These are phyloP conservation scores for Branchinecta lindahli DNA, from an alignment of 1,140 invertebrate genomes.

Conservation along the genomic window DNA sequence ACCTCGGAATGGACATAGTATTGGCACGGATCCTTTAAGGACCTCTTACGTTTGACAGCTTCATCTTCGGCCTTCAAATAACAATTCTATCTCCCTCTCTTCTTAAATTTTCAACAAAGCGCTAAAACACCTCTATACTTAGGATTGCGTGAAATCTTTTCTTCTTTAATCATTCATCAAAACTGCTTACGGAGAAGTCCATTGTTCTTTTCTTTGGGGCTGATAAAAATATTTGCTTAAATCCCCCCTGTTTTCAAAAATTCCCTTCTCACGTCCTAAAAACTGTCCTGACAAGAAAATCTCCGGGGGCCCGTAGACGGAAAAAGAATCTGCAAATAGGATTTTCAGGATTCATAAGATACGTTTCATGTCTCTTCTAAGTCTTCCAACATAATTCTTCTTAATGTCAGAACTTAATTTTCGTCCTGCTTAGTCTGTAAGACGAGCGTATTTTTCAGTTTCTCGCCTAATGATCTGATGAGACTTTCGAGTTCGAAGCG, in stretches of 20 bases:
- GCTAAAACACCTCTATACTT: too few relatives aligned
- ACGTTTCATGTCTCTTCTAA: conserved; percentile 4
- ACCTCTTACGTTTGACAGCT: too few relatives aligned
- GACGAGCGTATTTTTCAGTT: conserved; percentile 2
- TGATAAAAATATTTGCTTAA: neutral
- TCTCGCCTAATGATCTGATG: conserved; percentile 2
- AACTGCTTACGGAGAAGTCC: neutral
- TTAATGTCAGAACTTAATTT: conserved; percentile 6
- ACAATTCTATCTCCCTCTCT: too few relatives aligned
- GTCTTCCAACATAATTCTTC: neutral
- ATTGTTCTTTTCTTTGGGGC: neutral
- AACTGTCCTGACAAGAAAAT: conserved; percentile 10
- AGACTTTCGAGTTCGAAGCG: neutral
- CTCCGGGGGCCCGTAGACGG: neutral
- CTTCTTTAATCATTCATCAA: neutral
- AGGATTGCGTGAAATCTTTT: too few relatives aligned
- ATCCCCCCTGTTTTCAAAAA: neutral
- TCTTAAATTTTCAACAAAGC: too few relatives aligned
- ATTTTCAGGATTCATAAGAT: conserved; percentile 4
- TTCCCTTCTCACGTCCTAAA: neutral
- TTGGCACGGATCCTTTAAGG: too few relatives aligned
- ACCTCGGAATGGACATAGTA: too few relatives aligned
- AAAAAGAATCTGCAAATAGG: conserved; percentile 4
- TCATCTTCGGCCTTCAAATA: too few relatives aligned
- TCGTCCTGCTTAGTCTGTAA: conserved; percentile 6